These are phyloP conservation scores for Pogonomyrmex barbatus DNA, from an alignment of 1,140 invertebrate genomes.

Conservation along the genomic window DNA sequence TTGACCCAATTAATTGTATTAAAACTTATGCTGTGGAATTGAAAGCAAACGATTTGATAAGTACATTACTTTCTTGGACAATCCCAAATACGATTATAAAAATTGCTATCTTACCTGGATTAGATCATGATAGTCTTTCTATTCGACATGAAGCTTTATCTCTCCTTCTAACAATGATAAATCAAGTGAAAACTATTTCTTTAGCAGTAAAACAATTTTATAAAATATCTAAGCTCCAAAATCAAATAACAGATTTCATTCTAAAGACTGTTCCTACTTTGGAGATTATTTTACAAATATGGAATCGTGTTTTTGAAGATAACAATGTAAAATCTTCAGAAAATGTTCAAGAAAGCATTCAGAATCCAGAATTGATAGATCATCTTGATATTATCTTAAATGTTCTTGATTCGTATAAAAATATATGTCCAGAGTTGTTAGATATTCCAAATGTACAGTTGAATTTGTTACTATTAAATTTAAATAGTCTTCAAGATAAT, in stretches of 20 bases:
- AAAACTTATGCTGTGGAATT: conserved; percentile 71
- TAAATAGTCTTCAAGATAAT: conserved; percentile 73
- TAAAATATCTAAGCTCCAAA: neutral
- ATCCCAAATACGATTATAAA: conserved; percentile 79
- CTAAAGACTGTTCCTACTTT: conserved; percentile 86
- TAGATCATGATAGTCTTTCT: conserved; percentile 74
- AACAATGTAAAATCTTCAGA: conserved; percentile 72
- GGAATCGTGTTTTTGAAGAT: conserved; percentile 82
- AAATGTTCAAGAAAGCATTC: conserved; percentile 69
- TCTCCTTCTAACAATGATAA: conserved; percentile 78
- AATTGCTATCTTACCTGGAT: conserved; percentile 73
- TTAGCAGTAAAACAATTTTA: conserved; percentile 62
- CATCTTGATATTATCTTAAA: conserved; percentile 86
- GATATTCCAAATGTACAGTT: conserved; percentile 81
- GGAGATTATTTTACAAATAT: conserved; percentile 84
- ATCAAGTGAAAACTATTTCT: conserved; percentile 74
- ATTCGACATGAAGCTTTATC: conserved; percentile 78
- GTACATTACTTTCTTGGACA: conserved; percentile 74
- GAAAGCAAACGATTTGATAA: conserved; percentile 76
- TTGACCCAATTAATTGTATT: conserved; percentile 75
- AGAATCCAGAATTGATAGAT: conserved; percentile 77
- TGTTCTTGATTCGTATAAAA: conserved; percentile 87
- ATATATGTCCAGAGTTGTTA: conserved; percentile 86
- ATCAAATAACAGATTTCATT: conserved; percentile 38
- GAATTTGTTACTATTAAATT: conserved; percentile 73